These are phyloP conservation scores for Syngnathus floridae DNA, from an alignment of 2,113 vertebrate species.

Conservation along the genomic window DNA sequence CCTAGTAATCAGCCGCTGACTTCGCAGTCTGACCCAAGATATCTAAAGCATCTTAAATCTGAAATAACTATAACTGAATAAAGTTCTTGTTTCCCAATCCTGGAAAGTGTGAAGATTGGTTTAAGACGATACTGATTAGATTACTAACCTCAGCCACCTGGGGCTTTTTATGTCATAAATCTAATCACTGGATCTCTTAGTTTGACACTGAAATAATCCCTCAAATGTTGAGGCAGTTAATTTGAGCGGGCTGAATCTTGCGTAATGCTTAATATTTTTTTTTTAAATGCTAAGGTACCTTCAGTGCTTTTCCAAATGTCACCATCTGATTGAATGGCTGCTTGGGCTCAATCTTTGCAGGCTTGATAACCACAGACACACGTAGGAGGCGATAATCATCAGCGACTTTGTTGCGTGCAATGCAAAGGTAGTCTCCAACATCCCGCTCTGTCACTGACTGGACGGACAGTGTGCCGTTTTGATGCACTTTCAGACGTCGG, in stretches of 20 bases:
- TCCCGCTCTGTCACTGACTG: conserved; percentile 80
- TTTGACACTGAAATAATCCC: conserved; percentile 8
- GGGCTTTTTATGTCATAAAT: not conserved
- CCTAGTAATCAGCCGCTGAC: not conserved
- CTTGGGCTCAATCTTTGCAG: conserved; percentile 81
- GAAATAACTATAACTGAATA: conserved; percentile 3
- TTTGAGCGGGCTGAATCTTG: not conserved
- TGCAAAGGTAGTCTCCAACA: conserved; percentile 86
- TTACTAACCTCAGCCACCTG: not conserved
- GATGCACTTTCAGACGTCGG: conserved; percentile 74
- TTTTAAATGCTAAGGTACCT: conserved; percentile 64
- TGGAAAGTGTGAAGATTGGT: not conserved
- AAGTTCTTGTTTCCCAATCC: not conserved
- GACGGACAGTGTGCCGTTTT: conserved; percentile 82
- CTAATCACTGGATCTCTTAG: not conserved
- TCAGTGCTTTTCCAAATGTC: conserved; percentile 76
- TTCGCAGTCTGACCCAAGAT: not conserved
- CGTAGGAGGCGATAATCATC: conserved; percentile 81
- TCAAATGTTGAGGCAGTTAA: not conserved
- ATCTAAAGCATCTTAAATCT: not conserved
- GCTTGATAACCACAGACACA: conserved; percentile 79
- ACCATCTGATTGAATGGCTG: conserved; percentile 75
- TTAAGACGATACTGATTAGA: conserved; percentile 2
- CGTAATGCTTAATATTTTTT: not conserved
- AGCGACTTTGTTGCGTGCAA: conserved; percentile 82